Conservation (phyloP, 2,888 invertebrate genomes). For the Diaperis boleti region DNA sequence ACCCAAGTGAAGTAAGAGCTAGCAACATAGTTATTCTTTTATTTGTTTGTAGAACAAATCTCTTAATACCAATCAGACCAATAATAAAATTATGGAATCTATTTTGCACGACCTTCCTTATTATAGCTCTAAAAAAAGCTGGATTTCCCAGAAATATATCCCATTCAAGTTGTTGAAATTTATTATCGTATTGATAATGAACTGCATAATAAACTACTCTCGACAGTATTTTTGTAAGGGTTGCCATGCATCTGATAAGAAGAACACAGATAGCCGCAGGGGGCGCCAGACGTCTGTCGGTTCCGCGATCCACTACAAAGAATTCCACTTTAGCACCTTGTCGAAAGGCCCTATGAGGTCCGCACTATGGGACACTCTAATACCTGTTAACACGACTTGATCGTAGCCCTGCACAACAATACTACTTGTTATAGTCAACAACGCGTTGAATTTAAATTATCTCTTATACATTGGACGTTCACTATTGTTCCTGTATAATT, state of each 20-base stretch:
- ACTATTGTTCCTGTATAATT: slow-evolving; percentile 58
- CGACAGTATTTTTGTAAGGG: slow-evolving; percentile 1
- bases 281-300: slow-evolving; percentile 28
- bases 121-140: too few species aligned
- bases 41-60: too few species aligned
- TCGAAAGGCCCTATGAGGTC: slow-evolving; percentile 24
- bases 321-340: slow-evolving; percentile 38
- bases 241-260: slow-evolving; percentile 33
- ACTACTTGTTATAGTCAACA: slow-evolving; percentile 56
- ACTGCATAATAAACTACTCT: slow-evolving; percentile 23
- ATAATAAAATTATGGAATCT: too few species aligned
- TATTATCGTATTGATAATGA: slow-evolving; percentile 25
- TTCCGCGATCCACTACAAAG: slow-evolving; percentile 16
- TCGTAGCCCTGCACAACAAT: slow-evolving; percentile 47
- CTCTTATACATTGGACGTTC: slow-evolving; percentile 51
- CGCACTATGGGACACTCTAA: slow-evolving; percentile 37
- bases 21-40: too few species aligned
- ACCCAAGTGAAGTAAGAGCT: too few species aligned
- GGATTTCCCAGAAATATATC: not conserved
- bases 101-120: too few species aligned
- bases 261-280: slow-evolving; percentile 14
- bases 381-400: slow-evolving; percentile 50
- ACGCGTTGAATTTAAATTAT: slow-evolving; percentile 60
- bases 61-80: too few species aligned
- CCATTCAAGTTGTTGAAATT: slow-evolving; percentile 10